These are phyloP conservation scores for Anaspis maculata DNA, from an alignment of 2,888 invertebrate genomes.

Conservation along the genomic window DNA sequence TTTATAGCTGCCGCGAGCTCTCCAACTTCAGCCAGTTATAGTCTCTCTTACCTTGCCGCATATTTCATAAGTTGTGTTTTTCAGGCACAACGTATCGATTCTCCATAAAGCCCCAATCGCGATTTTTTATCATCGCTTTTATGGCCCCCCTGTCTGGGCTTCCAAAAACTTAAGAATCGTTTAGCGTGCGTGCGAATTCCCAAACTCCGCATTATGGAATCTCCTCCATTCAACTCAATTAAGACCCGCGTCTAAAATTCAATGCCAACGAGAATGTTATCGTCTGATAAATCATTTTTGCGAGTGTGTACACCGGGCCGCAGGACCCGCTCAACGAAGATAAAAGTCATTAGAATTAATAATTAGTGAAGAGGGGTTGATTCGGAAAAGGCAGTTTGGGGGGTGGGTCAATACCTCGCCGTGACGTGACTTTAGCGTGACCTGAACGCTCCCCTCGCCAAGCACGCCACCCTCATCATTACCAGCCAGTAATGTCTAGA, in stretches of 20 bases:
- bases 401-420: slow-evolving; percentile 16
- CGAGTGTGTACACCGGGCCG: no score
- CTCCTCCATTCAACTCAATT: neutral
- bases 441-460: slow-evolving; percentile 10
- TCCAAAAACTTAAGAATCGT: neutral
- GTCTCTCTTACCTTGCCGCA: no score
- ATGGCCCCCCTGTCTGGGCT: neutral
- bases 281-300: no score
- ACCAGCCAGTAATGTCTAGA: slow-evolving; percentile 6
- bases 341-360: slow-evolving; percentile 17
- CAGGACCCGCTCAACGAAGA: slow-evolving; percentile 8
- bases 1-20: no score
- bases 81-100: slow-evolving; percentile 1
- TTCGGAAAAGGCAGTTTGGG: slow-evolving; percentile 12
- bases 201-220: neutral
- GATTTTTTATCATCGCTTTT: slow-evolving; percentile 7
- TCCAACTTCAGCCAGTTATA: no score
- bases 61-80: slow-evolving; percentile 2
- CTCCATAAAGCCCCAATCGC: slow-evolving; percentile 1
- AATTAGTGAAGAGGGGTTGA: slow-evolving; percentile 13
- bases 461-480: slow-evolving; percentile 5
- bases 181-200: neutral
- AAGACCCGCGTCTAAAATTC: no score
- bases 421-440: slow-evolving; percentile 17
- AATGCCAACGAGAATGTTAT: no score